Conservation (phyloP, 2,113 vertebrate genomes). For the Plectropomus leopardus region DNA sequence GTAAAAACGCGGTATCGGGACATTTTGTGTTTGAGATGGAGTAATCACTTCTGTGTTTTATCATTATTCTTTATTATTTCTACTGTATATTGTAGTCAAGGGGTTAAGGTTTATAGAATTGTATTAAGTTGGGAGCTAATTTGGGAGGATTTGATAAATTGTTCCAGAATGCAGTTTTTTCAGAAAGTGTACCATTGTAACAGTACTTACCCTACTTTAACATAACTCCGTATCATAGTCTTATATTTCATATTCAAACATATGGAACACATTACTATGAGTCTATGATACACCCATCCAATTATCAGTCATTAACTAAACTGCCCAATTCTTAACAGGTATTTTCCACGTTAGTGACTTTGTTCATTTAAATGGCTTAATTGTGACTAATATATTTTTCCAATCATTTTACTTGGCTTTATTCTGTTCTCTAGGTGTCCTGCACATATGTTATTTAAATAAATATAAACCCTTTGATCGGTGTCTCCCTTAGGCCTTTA, state of each 20-base stretch:
- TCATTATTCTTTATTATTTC: too few relatives aligned
- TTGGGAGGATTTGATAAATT: too few relatives aligned
- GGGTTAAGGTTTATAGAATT: too few relatives aligned
- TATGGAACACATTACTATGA: not conserved
- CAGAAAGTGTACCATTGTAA: too few relatives aligned
- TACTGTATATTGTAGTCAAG: too few relatives aligned
- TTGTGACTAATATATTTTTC: not conserved
- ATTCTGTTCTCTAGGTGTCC: conserved; percentile 10
- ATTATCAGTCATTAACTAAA: not conserved
- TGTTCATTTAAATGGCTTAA: not conserved
- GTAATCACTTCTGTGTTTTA: too few relatives aligned
- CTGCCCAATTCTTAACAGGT: not conserved
- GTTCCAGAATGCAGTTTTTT: too few relatives aligned
- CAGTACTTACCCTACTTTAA: too few relatives aligned
- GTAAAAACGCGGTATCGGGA: too few relatives aligned
- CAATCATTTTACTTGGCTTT: not conserved
- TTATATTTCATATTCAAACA: not conserved
- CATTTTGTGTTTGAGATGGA: too few relatives aligned
- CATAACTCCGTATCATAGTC: not conserved
- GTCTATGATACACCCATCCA: not conserved
- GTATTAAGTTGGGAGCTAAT: too few relatives aligned
- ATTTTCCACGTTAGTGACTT: not conserved
- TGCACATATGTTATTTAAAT: conserved; percentile 30
- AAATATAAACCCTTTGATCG: conserved; percentile 53
- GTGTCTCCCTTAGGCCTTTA: conserved; percentile 73